Evolutionary conservation across 2,888 invertebrate species (phyloP), one percentile per base, ranked within the genome.

Genomic region (Lasioglossum marginatum): DNA sequence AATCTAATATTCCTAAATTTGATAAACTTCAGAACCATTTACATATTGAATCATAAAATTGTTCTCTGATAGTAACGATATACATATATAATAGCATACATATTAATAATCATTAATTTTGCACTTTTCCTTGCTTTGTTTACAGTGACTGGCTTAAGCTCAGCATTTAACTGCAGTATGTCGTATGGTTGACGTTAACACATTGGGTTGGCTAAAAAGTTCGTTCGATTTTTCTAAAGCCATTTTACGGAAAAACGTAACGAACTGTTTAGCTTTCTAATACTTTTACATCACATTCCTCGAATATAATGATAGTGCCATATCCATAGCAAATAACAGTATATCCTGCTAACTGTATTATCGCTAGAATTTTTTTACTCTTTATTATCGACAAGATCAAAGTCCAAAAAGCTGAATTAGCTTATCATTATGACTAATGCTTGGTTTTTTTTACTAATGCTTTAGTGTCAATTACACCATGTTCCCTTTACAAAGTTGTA

Each of bases 151-250:
- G 94, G 94, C 90, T 94, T 95, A 93, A 94, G 94, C 88, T 94
- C 95, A 87, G 95, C 94, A 92, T 95, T 95, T 94, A 95, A 94
- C 89, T 95, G 94, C 93, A 94, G 94, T 92, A 93, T 94, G 92
- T 94, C 94, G 78, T 92, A 92, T 86, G 91, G 89, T 87, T 93
- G 94, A 91, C 76, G 63, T 27, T 77, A 48, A 73, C 40, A 68
- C 34, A 23, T 76, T 66, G 1, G 63, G 16, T 63, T 63, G 34
- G 16, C 27, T 16, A 63, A 63, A 31, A 63, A 63, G 31, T 63
- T 63, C 16, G 31, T 63, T 31, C 0, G 2, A 27, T 63, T 63
- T 63, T 63, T 16, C 31, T 19, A 63, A 31, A 31, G 6, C 0
- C 2, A 19, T 31, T 19, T 31, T 31, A 63, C 6, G 57, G 8